Conservation (phyloP, 2,888 invertebrate species). For the Taenaris catops region DNA sequence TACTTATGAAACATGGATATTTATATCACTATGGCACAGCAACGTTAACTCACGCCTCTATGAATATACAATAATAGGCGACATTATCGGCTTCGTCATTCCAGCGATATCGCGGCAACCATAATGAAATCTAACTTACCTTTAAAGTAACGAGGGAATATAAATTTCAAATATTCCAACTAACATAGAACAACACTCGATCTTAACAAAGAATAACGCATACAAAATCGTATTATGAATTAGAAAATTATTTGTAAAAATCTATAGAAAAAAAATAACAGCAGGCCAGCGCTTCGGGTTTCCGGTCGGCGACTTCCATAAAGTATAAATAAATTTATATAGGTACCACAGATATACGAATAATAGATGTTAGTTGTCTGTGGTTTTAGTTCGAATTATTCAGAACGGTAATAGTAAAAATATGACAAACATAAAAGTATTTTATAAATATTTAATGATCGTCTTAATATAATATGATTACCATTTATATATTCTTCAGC, state of each 20-base stretch:
- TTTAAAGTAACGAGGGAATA: constrained; percentile 22
- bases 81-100: constrained; percentile 54
- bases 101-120: constrained; percentile 28
- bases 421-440: too few species aligned
- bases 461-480: too few species aligned
- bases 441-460: too few species aligned
- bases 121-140: constrained; percentile 27
- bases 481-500: too few species aligned
- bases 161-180: constrained; percentile 28
- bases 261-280: constrained; percentile 56
- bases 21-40: too few species aligned
- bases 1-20: constrained; percentile 30
- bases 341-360: too few species aligned
- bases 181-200: constrained; percentile 23
- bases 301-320: constrained; percentile 38
- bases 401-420: too few species aligned
- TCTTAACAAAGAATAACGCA: constrained; percentile 13
- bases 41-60: too few species aligned
- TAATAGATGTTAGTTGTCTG: too few species aligned
- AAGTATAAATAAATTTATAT: too few species aligned
- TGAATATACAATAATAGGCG: constrained; percentile 38
- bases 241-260: constrained; percentile 41
- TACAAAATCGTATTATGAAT: constrained; percentile 15
- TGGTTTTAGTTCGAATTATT: too few species aligned
- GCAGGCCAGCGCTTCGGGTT: constrained; percentile 41